Base-by-base conservation (phyloP, 2,113 vertebrate species). In the Raja brachyura region DNA sequence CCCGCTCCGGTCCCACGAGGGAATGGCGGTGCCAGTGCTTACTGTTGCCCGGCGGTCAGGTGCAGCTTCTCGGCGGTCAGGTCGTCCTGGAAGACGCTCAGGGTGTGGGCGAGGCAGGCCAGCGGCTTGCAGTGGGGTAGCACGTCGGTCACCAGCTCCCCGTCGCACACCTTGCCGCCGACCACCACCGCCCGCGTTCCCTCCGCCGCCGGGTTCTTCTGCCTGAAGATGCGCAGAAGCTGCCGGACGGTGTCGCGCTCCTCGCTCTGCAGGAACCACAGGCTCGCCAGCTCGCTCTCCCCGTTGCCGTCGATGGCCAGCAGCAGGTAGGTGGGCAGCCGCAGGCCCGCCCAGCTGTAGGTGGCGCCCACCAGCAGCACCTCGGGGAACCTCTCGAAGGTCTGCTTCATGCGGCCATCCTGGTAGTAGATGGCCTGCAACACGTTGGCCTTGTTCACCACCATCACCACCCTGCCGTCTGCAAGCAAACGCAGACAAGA, bases 371-470 rank as follows among this genome's bases (percentile, higher is more conserved):
- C 0, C 56, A 86, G 28, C 59, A 86, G 59, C 83, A 86, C 59
- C 83, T 86, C 83, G 2, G 83, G 83, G 56, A 31, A 86, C 4
- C 16, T 86, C 83, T 86, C 83, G 22, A 63, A 86, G 1, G 83
- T 63, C 83, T 31, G 83, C 25, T 86, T 86, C 83, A 86, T 86
- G 83, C 28, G n/a, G 83, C 25, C 6, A 5, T 86, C 83, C 83
- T 86, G 83, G 59, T 63, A 86, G 13, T 86, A 86, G 83, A 86
- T 86, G 83, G 83, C 83, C 83, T 86, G 83, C 59, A 86, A 59
- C 83, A 86, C 25, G 7, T 63, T 86, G 3, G 59, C 83, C 56
- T 86, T 86, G 28, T 59, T 86, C 22, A 86, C 83, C 4, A 86
- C 83, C 59, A 86, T 59, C 28, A 86, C 83, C 59, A 61, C 83